Conservation (phyloP, 1,140 invertebrate genomes). For the Caenorhabditis latens region DNA sequence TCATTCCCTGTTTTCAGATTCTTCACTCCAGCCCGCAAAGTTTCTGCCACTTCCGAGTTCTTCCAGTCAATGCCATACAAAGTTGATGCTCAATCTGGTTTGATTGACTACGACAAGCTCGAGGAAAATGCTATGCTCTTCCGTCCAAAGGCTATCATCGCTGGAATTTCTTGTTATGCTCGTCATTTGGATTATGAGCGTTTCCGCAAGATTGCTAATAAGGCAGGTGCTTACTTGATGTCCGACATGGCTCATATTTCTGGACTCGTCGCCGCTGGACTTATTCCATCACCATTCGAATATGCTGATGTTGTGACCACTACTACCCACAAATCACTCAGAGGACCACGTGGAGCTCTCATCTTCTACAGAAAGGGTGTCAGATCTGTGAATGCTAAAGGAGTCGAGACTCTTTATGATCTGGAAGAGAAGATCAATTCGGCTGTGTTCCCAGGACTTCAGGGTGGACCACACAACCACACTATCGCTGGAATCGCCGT, state of each 20-base stretch:
- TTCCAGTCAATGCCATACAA: slow-evolving; percentile 99
- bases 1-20: slow-evolving; percentile 87
- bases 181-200: slow-evolving; percentile 86
- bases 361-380: slow-evolving; percentile 78
- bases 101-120: slow-evolving; percentile 93
- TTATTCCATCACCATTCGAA: slow-evolving; percentile 91
- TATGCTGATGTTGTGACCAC: slow-evolving; percentile 93
- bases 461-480: slow-evolving; percentile 94
- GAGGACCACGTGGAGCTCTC: slow-evolving; percentile 84
- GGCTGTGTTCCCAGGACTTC: slow-evolving; percentile 92
- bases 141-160: slow-evolving; percentile 92
- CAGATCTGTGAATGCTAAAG: slow-evolving; percentile 80
- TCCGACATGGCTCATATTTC: slow-evolving; percentile 96
- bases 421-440: slow-evolving; percentile 89
- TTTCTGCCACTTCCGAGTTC: slow-evolving; percentile 96
- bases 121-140: slow-evolving; percentile 88
- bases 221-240: slow-evolving; percentile 87
- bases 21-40: slow-evolving; percentile 89
- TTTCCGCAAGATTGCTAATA: slow-evolving; percentile 90
- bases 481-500: slow-evolving; percentile 89
- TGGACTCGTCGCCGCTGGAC: slow-evolving; percentile 88
- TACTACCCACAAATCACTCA: slow-evolving; percentile 94
- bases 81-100: slow-evolving; percentile 86
- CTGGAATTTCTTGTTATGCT: slow-evolving; percentile 88
- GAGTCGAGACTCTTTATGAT: slow-evolving; percentile 87